These are phyloP conservation scores for Percopsis transmontana DNA, from an alignment of 2,113 vertebrate species.

Conservation along the genomic window DNA sequence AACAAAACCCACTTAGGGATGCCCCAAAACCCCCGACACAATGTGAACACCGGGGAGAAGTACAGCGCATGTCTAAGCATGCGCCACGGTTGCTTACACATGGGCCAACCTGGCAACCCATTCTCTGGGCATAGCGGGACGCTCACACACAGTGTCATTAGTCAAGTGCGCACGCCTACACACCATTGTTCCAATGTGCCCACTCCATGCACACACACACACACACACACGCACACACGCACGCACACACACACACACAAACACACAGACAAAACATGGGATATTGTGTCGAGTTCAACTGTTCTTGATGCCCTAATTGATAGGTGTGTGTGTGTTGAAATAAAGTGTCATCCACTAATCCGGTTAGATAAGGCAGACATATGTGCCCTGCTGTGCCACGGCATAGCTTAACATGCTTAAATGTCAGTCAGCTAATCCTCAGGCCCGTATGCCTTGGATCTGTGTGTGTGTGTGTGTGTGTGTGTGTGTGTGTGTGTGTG, in stretches of 20 bases:
- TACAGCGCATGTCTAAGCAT: slow-evolving; percentile 1
- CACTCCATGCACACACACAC: not conserved
- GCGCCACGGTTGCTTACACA: slow-evolving; percentile 18
- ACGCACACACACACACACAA: not conserved
- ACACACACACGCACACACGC: not conserved
- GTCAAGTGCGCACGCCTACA: not conserved
- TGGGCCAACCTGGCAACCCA: slow-evolving; percentile 35
- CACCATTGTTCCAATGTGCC: not conserved
- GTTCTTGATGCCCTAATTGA: too few relatives aligned
- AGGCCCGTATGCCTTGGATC: not conserved
- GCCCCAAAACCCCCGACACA: too few relatives aligned
- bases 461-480: slow-evolving; percentile 1
- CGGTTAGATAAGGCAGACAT: slow-evolving; percentile 12
- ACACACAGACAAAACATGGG: too few relatives aligned
- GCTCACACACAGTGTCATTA: slow-evolving; percentile 4
- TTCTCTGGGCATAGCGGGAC: slow-evolving; percentile 22
- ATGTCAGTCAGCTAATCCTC: slow-evolving; percentile 15
- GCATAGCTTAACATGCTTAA: slow-evolving; percentile 13
- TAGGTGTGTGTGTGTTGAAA: slow-evolving; percentile 5
- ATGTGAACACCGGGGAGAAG: too few relatives aligned
- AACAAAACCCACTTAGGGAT: too few relatives aligned
- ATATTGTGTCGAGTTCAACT: too few relatives aligned
- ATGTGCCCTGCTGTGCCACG: not conserved
- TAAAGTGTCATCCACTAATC: slow-evolving; percentile 13
- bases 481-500: slow-evolving; percentile 10